Conservation (phyloP, 2,888 invertebrate species). For the Pomacea canaliculata region DNA sequence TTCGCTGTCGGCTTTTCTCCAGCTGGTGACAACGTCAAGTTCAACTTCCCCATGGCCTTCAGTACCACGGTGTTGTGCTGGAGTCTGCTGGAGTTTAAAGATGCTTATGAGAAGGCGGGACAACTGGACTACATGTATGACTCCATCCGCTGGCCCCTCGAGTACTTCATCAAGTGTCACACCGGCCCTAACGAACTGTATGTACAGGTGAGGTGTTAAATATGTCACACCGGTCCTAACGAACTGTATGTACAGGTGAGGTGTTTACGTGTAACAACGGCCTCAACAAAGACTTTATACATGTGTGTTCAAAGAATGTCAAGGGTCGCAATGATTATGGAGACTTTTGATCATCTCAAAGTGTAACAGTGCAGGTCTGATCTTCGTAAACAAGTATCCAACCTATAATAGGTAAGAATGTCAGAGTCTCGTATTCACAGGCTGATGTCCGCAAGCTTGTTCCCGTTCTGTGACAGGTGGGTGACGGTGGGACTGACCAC, state of each 20-base stretch:
- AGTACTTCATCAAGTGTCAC: conserved; percentile 75
- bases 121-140: conserved; percentile 50
- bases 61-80: conserved; percentile 49
- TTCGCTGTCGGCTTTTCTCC: not conserved
- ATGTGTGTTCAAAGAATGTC: no score
- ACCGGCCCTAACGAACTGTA: conserved; percentile 56
- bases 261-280: not conserved
- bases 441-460: no score
- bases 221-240: conserved; percentile 61
- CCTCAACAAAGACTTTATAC: no score
- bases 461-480: conserved; percentile 44
- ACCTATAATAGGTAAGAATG: no score
- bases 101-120: conserved; percentile 48
- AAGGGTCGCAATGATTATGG: no score
- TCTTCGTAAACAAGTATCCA: no score
- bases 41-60: conserved; percentile 56
- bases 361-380: no score
- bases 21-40: conserved; percentile 60
- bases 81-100: conserved; percentile 48
- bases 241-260: conserved; percentile 69
- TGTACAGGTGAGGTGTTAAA: conserved; percentile 66
- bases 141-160: conserved; percentile 74
- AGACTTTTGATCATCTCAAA: no score
- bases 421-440: no score
- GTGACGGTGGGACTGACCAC: conserved; percentile 73